Evolutionary conservation across 2,888 invertebrate species (phyloP).

Genomic region (Scaptomyza polygonia): DNA sequence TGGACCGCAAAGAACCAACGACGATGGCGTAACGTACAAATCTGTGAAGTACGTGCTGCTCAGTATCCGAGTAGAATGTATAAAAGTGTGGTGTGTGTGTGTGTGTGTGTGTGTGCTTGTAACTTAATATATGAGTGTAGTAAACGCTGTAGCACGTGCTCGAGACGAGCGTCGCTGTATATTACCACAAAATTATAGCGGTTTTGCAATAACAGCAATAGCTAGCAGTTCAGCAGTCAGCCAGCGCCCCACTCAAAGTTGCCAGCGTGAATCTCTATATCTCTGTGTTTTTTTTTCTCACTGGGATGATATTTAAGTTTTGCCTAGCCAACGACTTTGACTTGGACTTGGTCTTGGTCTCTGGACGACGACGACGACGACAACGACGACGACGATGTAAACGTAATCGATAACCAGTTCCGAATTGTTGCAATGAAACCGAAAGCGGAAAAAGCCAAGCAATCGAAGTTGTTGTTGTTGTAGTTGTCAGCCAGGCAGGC

Average conservation of each 20-base stretch:
- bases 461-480: slow-evolving; percentile 41
- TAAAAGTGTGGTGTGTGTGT: slow-evolving; percentile 34
- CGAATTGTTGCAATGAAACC: slow-evolving; percentile 80
- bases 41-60: slow-evolving; percentile 74
- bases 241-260: slow-evolving; percentile 47
- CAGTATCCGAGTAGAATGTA: slow-evolving; percentile 48
- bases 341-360: slow-evolving; percentile 19
- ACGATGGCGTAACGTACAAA: slow-evolving; percentile 74
- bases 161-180: slow-evolving; percentile 73
- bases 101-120: slow-evolving; percentile 43
- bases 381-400: slow-evolving; percentile 47
- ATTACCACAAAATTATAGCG: slow-evolving; percentile 78
- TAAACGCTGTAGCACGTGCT: slow-evolving; percentile 76
- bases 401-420: slow-evolving; percentile 81
- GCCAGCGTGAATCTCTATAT: slow-evolving; percentile 39
- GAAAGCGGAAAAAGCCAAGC: slow-evolving; percentile 78
- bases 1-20: slow-evolving; percentile 46
- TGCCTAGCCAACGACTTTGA: slow-evolving; percentile 52
- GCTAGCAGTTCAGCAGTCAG: slow-evolving; percentile 17
- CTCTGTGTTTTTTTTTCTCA: neutral
- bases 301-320: slow-evolving; percentile 71
- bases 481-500: slow-evolving; percentile 35
- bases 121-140: slow-evolving; percentile 72
- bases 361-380: slow-evolving; percentile 14
- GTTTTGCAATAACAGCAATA: slow-evolving; percentile 75